Evolutionary conservation across 2,888 invertebrate genomes (phyloP).

Genomic region (Ochropleura leucogaster): DNA sequence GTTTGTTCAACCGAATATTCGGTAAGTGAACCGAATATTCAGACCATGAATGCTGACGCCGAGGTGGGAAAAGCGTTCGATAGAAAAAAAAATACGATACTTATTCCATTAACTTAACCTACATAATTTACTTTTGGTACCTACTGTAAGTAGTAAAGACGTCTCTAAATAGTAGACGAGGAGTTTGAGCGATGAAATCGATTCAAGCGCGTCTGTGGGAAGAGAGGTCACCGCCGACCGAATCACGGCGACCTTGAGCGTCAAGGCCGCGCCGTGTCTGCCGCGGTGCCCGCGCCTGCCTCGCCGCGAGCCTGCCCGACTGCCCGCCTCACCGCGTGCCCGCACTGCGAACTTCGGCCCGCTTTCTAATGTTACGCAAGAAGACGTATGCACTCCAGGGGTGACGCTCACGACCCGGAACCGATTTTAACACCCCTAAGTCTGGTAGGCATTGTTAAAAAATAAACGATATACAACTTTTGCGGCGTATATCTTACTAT

Average conservation of each 20-base stretch:
- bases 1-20: too few relatives aligned
- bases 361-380: conserved; percentile 16
- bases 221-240: conserved; percentile 36
- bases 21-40: too few relatives aligned
- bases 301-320: not conserved
- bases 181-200: conserved; percentile 29
- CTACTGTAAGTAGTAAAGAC: not conserved
- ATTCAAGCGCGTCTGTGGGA: conserved; percentile 34
- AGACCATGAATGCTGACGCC: too few relatives aligned
- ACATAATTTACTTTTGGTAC: not conserved
- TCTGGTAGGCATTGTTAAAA: not conserved
- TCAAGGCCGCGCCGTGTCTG: conserved; percentile 39
- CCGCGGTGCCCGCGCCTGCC: not conserved
- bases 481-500: too few relatives aligned
- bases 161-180: not conserved
- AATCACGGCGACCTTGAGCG: conserved; percentile 48
- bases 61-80: not conserved
- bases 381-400: conserved; percentile 2
- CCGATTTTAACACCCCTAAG: not conserved
- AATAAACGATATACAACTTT: too few relatives aligned
- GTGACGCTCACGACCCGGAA: not conserved
- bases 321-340: not conserved
- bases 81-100: not conserved
- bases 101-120: too few relatives aligned
- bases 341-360: not conserved